These are phyloP conservation scores for Myiagra hebetior DNA, from an alignment of 2,113 vertebrate genomes.

Conservation along the genomic window DNA sequence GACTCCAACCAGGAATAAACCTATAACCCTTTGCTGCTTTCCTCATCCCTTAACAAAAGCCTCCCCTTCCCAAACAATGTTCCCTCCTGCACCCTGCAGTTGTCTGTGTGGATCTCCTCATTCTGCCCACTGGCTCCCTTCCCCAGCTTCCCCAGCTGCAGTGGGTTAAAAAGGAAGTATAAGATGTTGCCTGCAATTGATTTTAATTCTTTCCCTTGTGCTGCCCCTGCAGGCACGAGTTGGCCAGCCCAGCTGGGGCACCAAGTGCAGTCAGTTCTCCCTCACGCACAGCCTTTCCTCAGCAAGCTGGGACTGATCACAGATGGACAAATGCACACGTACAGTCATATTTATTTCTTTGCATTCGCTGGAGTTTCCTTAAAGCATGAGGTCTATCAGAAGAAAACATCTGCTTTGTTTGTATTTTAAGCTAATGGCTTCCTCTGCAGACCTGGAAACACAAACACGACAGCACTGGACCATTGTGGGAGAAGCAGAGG, in stretches of 20 bases:
- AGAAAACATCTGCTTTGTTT: slow-evolving; percentile 62
- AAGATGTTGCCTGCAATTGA: slow-evolving; percentile 25
- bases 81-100: not conserved
- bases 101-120: not conserved
- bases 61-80: not conserved
- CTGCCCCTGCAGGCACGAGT: slow-evolving; percentile 31
- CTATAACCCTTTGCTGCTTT: not conserved
- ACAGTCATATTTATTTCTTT: not conserved
- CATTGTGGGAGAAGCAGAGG: not conserved
- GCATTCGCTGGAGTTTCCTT: slow-evolving; percentile 1
- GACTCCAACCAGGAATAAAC: not conserved
- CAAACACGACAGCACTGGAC: fast-evolving
- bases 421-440: not conserved
- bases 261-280: not conserved
- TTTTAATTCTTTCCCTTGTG: slow-evolving; percentile 29
- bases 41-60: not conserved
- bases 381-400: slow-evolving; percentile 50
- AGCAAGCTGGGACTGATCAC: not conserved
- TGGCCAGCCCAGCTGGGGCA: slow-evolving; percentile 5
- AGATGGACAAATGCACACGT: not conserved
- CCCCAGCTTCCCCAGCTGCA: not conserved
- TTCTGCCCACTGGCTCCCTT: not conserved
- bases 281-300: not conserved
- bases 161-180: not conserved
- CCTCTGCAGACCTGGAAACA: not conserved